Evolutionary conservation across 1,140 invertebrate genomes (phyloP), one percentile per base, ranked within the genome.

Genomic region (Conus ventricosus): DNA sequence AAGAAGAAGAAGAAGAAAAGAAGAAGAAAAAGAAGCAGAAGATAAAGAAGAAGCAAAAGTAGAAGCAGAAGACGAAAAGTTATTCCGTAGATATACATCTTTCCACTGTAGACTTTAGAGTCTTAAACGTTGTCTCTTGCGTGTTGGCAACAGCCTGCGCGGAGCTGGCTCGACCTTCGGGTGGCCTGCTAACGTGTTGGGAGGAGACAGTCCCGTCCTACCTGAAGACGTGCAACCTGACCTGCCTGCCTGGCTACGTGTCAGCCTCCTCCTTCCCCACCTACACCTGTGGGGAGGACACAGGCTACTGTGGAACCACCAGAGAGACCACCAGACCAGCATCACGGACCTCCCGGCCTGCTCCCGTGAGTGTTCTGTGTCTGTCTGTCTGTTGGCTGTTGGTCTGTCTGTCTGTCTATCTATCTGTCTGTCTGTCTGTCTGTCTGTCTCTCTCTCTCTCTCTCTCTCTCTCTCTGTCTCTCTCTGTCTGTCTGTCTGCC

Each of bases 281-380:
- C 13, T 86, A 75, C 39, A 86, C 85, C 60, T 76, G 85, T 39
- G 75, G 75, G 11, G 67, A 86, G 67, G 67, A 55, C 8, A 86
- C 63, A 20, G 81, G 53, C 1, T 83, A 83, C 81, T 83, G 51
- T 83, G 81, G 81, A 83, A 83, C 81, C 81, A 83, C 53, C 81
- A 83, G 81, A 54, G 81, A 23, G 53, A 83, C 81, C 53, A 78
- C 76, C 7, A 27, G 6, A 39, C 39, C 39, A 3, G 39, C 39
- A 39, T 39, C 39, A 39, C 39, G 39, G 6, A 13, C 2, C 76
- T 78, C 10, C 76, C 76, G 27, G 25, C 27, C 25, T 78, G 76
- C 39, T 13, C n/a, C 76, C 25, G 76, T 78, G 71, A 75, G 71
- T 75, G 71, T 39, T 39, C 39, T 39, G 0, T 39, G 39, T 39